Evolutionary conservation across 2,797 vertebrate species (phyloP), one percentile per base, ranked within the genome.

Genomic region (Chaetophractus vellerosus): DNA sequence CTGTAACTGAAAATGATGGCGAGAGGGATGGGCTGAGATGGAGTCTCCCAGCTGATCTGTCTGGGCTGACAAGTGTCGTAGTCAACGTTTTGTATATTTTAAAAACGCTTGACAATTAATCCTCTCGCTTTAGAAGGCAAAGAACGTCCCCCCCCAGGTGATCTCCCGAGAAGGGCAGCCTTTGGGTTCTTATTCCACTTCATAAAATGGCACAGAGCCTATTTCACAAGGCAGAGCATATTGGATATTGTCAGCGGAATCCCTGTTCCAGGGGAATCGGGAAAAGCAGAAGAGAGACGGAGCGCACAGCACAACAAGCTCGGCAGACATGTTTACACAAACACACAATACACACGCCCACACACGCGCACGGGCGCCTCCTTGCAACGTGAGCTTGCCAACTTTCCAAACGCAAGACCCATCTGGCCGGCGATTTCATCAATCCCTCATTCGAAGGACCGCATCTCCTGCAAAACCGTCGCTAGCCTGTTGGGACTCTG

Each of bases 391-490:
- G 52, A 76, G 94, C 57, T 21, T 92, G 75, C 91, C 1, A 96
- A 98, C 97, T 97, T 97, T 96, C 72, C 87, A 26, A 91, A 92
- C 0, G 52, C 57, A 14, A 14, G 2, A 26, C 28, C 95, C 9
- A 64, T 86, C 23, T 80, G 90, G 68, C 75, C 71, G 80, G 86
- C 41, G 72, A 64, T 41, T 28, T 24, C 55, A 31, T 6, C 55
- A 72, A 50, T 18, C 79, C 61, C 88, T n/a, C 68, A 0, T 86
- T 72, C 45, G 21, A 66, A 96, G 88, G 81, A 15, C 19, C 45
- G 78, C 76, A 81, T 78, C 24, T 9, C 61, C 15, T 59, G 41
- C 91, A 75, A 96, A 96, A 10, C 89, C 87, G 52, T 6, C 24
- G 2, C 86, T 21, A 79, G 93, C 71, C 96, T 93, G 66, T 14